Base-by-base conservation (phyloP, 1,140 invertebrate genomes). In the Sitobion miscanthi region DNA sequence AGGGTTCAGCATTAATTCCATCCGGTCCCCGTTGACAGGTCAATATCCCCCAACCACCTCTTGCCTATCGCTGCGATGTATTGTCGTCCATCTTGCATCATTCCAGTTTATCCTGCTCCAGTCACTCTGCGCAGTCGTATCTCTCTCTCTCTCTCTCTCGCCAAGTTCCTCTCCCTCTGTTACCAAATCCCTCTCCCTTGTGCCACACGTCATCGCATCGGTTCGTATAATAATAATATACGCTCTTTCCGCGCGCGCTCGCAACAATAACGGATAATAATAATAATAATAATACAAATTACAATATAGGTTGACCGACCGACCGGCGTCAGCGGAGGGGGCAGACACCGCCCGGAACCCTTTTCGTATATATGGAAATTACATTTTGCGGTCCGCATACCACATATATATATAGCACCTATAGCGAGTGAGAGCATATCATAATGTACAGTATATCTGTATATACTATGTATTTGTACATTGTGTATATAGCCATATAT, bases 1-100 rank as follows among this genome's bases (percentile, higher is more conserved):
- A 93, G 91, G 91, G 91, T 93, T 93, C 91, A 49, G 91, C 91
- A 35, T 92, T 92, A 93, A 93, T 86, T 93, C 91, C 91, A 86
- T 93, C 91, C 91, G 82, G 91, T 93, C 91, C 91, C 49, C 49
- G 91, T 93, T 86, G 91, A 93, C 91, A 85, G 91, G 91, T 93
- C 91, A 93, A 93, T 86, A 93, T 54, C 47, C 49, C 21, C 35
- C 17, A 9, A 25, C 47, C 6, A 21, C 49, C 35, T 23, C 82
- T 23, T 3, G 20, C 77, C 4, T 21, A 52, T 82, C 45, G 62
- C 42, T 30, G 45, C 69, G 38, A 90, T 90, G 2, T 35, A n/a
- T 47, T n/a, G 38, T 47, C 90, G 91, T 93, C 91, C 91, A 93
- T 93, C 91, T 93, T 93, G 91, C 91, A 83, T 52, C 47, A 52